Base-by-base conservation (phyloP, 1,140 invertebrate genomes). In the Forficula auricularia region DNA sequence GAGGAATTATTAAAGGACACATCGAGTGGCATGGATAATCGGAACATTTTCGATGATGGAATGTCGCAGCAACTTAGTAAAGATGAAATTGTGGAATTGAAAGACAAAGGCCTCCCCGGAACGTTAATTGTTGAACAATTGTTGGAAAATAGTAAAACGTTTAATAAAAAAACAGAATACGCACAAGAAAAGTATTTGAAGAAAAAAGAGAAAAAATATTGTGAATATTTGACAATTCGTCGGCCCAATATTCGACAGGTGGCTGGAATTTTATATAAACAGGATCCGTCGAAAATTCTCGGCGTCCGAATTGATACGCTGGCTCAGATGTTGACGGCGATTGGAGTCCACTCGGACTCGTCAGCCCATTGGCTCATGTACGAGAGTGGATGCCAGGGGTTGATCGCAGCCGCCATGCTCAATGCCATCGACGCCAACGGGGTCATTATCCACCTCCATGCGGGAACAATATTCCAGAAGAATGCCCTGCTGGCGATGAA, bases 101-200 rank as follows among this genome's bases (percentile, higher is more conserved):
- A 79, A 46, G 74, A 76, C 40, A 71, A 75, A 44, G 79, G 82
- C 15, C 64, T 73, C 14, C 77, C 73, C 43, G 81, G 84, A 1
- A 75, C 77, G 42, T 77, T 85, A 56, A 89, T 96, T 44, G 76
- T 96, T 22, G 79, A 75, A 43, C 77, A 79, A 35, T 64, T 97
- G 3, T 79, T 95, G 32, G 79, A 79, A 47, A 92, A 92, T 57
- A 95, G 88, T 33, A 78, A 75, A 45, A 88, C 86, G 8, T 88
- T 87, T 60, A 67, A 71, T 19, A 67, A 71, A 20, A 94, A 92
- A 68, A 95, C 89, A 1, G 83, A 83, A 53, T 95, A 79, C 59
- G 84, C 88, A 0, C 87, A 95, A 60, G 81, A 88, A 51, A 96
- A 96, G 58, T 96, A 95, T 59, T 70, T 96, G 6, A 82, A 78